Conservation (phyloP, 2,113 vertebrate genomes). For the Promerops cafer region DNA sequence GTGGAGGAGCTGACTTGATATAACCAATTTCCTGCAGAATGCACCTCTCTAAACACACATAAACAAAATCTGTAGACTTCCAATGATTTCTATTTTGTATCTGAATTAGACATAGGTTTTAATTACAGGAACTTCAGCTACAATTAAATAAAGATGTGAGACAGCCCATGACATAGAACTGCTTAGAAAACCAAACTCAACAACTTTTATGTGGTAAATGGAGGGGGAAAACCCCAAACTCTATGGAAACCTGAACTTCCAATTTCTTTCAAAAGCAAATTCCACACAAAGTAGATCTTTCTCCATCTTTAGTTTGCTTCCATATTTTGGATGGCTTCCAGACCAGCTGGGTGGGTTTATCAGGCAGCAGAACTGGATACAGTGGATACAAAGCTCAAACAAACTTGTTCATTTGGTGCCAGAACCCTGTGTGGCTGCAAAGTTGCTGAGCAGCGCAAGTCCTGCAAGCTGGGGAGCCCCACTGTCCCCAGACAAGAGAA, state of each 20-base stretch:
- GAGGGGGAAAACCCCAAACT: background rate
- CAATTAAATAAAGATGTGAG: background rate
- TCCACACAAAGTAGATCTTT: background rate
- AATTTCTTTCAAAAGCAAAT: background rate
- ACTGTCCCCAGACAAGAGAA: background rate
- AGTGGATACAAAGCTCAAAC: background rate
- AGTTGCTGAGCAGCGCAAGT: rapidly evolving
- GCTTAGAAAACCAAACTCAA: background rate
- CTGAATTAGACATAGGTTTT: background rate
- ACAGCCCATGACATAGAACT: background rate
- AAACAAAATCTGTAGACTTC: background rate
- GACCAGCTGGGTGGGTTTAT: background rate
- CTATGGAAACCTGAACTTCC: background rate
- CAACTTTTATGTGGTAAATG: background rate
- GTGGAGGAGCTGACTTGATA: background rate
- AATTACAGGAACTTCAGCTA: background rate
- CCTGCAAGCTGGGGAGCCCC: background rate
- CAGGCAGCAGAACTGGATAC: background rate
- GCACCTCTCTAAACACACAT: background rate
- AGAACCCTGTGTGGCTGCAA: background rate
- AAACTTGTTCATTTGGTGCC: background rate
- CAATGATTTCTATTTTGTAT: background rate
- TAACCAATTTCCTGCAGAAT: background rate
- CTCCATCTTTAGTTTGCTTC: background rate
- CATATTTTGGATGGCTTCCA: background rate